phyloP scores from a whole-genome alignment of 2,888 invertebrate species.

The Thymelicus acteon region DNA sequence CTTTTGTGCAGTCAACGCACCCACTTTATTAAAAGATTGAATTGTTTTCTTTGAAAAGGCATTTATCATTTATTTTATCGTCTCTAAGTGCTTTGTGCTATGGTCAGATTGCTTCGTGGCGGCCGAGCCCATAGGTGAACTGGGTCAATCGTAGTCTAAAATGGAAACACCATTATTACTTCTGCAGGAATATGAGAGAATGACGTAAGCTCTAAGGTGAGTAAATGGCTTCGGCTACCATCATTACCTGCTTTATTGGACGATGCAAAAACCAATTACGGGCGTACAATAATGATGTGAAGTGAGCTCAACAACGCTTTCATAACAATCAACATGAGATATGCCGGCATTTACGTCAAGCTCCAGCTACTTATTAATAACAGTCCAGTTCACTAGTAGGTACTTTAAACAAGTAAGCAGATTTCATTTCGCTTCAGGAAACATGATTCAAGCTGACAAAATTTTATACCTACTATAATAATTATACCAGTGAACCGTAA shows the following conservation, averaged over 20 bases:
- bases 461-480: too few relatives aligned
- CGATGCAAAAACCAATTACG: slow-evolving; percentile 62
- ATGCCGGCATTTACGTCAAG: slow-evolving; percentile 11
- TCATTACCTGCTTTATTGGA: slow-evolving; percentile 58
- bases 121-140: slow-evolving; percentile 66
- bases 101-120: slow-evolving; percentile 68
- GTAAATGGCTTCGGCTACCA: slow-evolving; percentile 60
- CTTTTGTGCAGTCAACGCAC: slow-evolving; percentile 66
- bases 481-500: too few relatives aligned
- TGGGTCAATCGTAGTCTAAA: slow-evolving; percentile 69
- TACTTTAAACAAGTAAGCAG: neutral
- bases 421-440: neutral
- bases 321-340: slow-evolving; percentile 44
- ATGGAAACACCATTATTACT: slow-evolving; percentile 71
- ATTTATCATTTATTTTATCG: slow-evolving; percentile 58
- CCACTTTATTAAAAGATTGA: slow-evolving; percentile 68
- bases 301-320: slow-evolving; percentile 41
- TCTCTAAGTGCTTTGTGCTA: slow-evolving; percentile 55
- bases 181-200: slow-evolving; percentile 54
- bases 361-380: slow-evolving; percentile 3
- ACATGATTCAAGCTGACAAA: too few relatives aligned
- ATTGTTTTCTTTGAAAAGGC: slow-evolving; percentile 64
- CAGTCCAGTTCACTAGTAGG: neutral
- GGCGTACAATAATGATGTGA: slow-evolving; percentile 58
- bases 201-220: slow-evolving; percentile 65